phyloP scores from a whole-genome alignment of 2,888 invertebrate species.

The Tortricodes alternella region DNA sequence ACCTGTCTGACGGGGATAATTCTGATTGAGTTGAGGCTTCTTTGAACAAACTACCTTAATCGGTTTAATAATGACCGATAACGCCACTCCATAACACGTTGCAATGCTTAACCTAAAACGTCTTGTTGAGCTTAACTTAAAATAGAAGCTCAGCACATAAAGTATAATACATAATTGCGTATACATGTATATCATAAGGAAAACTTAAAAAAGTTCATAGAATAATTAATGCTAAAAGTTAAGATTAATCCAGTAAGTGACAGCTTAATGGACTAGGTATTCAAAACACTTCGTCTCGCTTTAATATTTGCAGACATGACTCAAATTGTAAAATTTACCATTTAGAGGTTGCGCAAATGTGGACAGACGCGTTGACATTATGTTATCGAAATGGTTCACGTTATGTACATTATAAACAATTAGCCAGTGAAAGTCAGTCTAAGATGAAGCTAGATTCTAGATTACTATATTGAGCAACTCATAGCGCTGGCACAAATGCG shows the following conservation, averaged over 20 bases:
- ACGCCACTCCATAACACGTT: slow-evolving; percentile 20
- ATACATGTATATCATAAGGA: not conserved
- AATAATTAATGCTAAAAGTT: slow-evolving; percentile 36
- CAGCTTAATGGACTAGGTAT: slow-evolving; percentile 58
- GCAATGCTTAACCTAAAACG: slow-evolving; percentile 14
- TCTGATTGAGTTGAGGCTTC: slow-evolving; percentile 23
- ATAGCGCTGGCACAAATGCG: slow-evolving; percentile 48
- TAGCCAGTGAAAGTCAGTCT: slow-evolving; percentile 71
- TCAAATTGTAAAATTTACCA: slow-evolving; percentile 53
- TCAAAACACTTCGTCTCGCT: slow-evolving; percentile 44
- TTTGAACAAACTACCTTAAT: slow-evolving; percentile 19
- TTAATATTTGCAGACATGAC: slow-evolving; percentile 39
- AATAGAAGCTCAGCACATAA: not conserved
- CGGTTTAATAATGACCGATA: slow-evolving; percentile 28
- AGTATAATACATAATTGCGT: not conserved
- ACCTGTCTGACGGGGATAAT: slow-evolving; percentile 35
- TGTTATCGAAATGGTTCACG: slow-evolving; percentile 59
- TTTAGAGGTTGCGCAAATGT: slow-evolving; percentile 56
- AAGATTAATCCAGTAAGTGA: slow-evolving; percentile 59
- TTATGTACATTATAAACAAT: slow-evolving; percentile 63
- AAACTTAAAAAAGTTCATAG: slow-evolving; percentile 10
- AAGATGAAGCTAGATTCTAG: slow-evolving; percentile 39
- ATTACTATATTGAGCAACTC: slow-evolving; percentile 21
- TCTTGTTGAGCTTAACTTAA: slow-evolving; percentile 16
- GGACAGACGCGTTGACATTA: slow-evolving; percentile 74